Evolutionary conservation across 2,888 invertebrate species (phyloP).

Genomic region (Clepsis dumicolana): DNA sequence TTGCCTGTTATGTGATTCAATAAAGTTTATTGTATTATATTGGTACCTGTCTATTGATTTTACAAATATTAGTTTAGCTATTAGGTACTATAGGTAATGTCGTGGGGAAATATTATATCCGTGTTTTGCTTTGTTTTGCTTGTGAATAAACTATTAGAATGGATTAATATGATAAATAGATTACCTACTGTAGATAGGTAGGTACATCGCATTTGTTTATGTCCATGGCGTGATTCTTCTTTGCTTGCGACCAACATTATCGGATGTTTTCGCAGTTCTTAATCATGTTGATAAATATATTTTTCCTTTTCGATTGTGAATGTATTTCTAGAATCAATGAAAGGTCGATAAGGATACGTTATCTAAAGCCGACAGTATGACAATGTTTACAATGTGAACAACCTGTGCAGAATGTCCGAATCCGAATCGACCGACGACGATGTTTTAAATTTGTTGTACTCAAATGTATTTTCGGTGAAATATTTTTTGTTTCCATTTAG

Average conservation of each 20-base stretch:
- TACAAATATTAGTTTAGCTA: background rate
- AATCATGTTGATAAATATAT: constrained; percentile 10
- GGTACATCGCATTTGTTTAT: background rate
- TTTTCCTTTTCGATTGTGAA: constrained; percentile 32
- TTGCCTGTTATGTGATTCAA: no score
- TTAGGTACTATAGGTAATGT: no score
- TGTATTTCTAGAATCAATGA: constrained; percentile 35
- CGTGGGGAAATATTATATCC: background rate
- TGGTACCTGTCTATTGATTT: background rate
- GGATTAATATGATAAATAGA: constrained; percentile 5
- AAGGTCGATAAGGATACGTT: constrained; percentile 25
- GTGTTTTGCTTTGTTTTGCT: constrained; percentile 3
- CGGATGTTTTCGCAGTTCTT: constrained; percentile 21
- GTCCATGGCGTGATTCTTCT: background rate
- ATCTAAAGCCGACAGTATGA: constrained; percentile 10
- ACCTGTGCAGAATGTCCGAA: constrained; percentile 18
- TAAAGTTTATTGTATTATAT: no score
- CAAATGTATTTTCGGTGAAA: background rate
- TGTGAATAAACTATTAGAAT: constrained; percentile 2
- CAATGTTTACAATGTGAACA: constrained; percentile 14
- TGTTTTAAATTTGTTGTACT: background rate
- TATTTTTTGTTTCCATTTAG: background rate
- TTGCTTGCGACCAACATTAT: constrained; percentile 14
- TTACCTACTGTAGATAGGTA: background rate
- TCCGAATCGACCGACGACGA: background rate